Base-by-base conservation (phyloP, 2,113 vertebrate genomes). In the Leucopsar rothschildi region DNA sequence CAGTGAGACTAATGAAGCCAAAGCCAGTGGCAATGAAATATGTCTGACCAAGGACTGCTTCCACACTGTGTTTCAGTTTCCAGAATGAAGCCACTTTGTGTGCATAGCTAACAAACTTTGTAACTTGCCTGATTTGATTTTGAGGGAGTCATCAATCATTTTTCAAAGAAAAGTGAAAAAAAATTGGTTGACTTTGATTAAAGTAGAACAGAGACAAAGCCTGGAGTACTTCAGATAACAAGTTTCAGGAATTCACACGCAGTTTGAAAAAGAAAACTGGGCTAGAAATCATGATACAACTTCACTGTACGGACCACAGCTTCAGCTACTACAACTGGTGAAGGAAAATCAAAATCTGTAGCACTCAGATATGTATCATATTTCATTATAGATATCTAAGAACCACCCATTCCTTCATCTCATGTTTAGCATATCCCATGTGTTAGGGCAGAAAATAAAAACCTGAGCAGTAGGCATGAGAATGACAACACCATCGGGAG, bases 391-490 rank as follows among this genome's bases (percentile, higher is more conserved):
- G 61, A 52, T 78, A 87, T 75, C 63, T 60, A 86, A 90, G 71
- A 94, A 78, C 39, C 49, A 77, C 44, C 73, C 81, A 83, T 95
- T 82, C 45, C 56, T 59, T 91, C 16, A 6, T 72, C 50, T 87
- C 42, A 3, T 92, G 88, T 89, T 89, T 82, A 91, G 86, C 76
- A 64, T 96, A 82, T 89, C 85, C 78, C 78, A 80, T 72, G 90
- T 79, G 83, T 90, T 93, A 95, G 77, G 90, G 88, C 71, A 96
- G 91, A 90, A 85, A 89, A 96, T 94, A 96, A 96, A 97, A 97
- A 94, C 95, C 50, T 82, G 93, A 97, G 93, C 97, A 98, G 97
- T 97, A 98, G 97, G 97, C 86, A 84, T 2, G 19, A 96, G 90
- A 95, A 97, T 95, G 95, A 97, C 96, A 98, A 93, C 96, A 96